Evolutionary conservation across 2,888 invertebrate genomes (phyloP), one percentile per base, ranked within the genome.

Genomic region (Trichopoda pennipes): DNA sequence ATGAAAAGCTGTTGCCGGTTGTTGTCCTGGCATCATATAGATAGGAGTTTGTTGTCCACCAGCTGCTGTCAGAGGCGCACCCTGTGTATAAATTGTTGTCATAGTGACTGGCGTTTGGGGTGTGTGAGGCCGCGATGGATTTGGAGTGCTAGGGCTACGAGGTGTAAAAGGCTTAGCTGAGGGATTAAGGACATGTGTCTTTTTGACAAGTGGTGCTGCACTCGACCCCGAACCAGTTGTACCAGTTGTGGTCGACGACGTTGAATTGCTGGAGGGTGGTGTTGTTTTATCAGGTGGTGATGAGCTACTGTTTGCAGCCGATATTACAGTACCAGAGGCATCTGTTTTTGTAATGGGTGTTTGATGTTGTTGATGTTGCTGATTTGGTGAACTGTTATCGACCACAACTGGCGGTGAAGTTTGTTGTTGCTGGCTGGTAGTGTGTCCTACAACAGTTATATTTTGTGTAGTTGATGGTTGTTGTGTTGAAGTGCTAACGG

Each of bases 121-220:
- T 53, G 97, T 97, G 90, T 96, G 96, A 47, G 97, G 96, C 92
- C 94, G 92, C 88, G 93, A 94, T 79, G 92, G 93, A 86, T 92
- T 93, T 58, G 94, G 94, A 55, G 94, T 94, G 86, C 92, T 92
- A 23, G 93, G 93, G 87, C 94, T 94, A 87, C 96, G 93, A 23
- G 97, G 96, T 56, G 95, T 95, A 91, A 97, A 97, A 4, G 96
- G 94, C 88, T 97, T 97, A 72, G 96, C 95, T 85, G 95, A 94
- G n/a, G 97, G 97, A 93, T 97, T 97, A 90, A 94, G 91, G 74
- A 94, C 93, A 89, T 98, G 98, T 91, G 97, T 97, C 58, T 90
- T 91, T 83, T 90, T 90, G 0, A 88, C 87, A 35, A 85, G 74
- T 76, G 81, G 75, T 80, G 86, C 81, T 63, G 85, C 49, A 60